Conservation (phyloP, 2,888 invertebrate genomes). For the Trachelus iudaicus region DNA sequence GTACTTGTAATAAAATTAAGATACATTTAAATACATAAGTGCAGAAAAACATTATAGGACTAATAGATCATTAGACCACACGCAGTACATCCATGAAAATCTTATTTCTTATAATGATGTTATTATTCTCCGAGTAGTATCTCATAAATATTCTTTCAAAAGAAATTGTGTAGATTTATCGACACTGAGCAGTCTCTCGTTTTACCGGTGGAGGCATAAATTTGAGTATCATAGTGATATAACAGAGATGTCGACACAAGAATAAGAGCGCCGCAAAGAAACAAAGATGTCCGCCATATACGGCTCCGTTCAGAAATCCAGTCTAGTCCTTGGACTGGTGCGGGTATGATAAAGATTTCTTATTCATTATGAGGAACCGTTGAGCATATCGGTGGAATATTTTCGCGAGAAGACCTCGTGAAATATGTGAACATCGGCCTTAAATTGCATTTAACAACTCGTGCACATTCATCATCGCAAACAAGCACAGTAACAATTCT, state of each 20-base stretch:
- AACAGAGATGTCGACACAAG: neutral
- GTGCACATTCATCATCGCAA: neutral
- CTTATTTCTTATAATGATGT: neutral
- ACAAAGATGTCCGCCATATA: constrained; percentile 35
- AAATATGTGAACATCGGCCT: neutral
- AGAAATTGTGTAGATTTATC: neutral
- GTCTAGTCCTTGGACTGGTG: constrained; percentile 16
- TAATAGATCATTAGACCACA: neutral
- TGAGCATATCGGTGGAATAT: neutral
- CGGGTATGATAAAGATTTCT: constrained; percentile 11
- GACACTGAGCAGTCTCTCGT: neutral
- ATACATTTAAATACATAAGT: neutral
- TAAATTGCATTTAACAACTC: neutral
- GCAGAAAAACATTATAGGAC: neutral
- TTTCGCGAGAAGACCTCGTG: neutral
- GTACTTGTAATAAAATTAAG: constrained; percentile 44
- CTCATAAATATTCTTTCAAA: neutral
- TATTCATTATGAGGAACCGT: constrained; percentile 1
- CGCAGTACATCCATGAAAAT: neutral
- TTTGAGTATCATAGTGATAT: neutral
- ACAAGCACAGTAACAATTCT: neutral
- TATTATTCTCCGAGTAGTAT: neutral
- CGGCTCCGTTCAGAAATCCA: constrained; percentile 19
- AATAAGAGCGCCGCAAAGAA: constrained; percentile 15
- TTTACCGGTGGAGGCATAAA: neutral